Conservation (phyloP, 2,113 vertebrate species). For the Xenopus tropicalis region UCB_Xtro_10.0 CM004444.2:129549001-129549500, state of each 20-base stretch:
- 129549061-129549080: no score
- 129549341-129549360: constrained; percentile 24
- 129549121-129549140: no score
- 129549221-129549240: not conserved
- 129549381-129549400: not conserved
- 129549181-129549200: no score
- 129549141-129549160: no score
- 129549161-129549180: no score
- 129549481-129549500: constrained; percentile 8
- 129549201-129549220: no score
- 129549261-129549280: constrained; percentile 14
- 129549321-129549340: constrained; percentile 11
- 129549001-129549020: no score
- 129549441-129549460: constrained; percentile 24
- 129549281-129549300: constrained; percentile 20
- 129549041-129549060: no score
- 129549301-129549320: constrained; percentile 26
- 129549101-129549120: no score
- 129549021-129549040: no score
- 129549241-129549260: constrained; percentile 24
- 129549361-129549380: constrained; percentile 19
- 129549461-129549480: constrained; percentile 3
- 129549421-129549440: constrained; percentile 14
- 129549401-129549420: constrained; percentile 12
- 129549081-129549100: no score